Evolutionary conservation across 1,140 invertebrate species (phyloP), one percentile per base, ranked within the genome.

Genomic region (Heterodera schachtii): DNA sequence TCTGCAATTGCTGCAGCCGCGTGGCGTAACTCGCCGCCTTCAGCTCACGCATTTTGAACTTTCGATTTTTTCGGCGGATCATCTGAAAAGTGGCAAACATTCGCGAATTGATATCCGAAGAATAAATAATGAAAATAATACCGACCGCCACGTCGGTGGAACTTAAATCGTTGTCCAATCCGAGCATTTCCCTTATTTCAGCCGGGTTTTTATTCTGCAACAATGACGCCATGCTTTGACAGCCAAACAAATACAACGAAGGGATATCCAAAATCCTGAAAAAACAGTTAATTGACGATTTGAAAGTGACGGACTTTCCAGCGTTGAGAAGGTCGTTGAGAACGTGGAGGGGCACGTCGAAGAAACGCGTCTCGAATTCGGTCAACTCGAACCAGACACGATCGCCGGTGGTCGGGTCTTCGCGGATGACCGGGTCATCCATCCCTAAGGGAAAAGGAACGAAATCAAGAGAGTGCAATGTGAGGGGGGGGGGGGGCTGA

Each of bases 181-280:
- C 84, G 13, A 87, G 78, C 44, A 85, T 49, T 31, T 57, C 81
- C 13, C 84, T 85, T n/a, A 84, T 73, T 43, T 87, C 83, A 16
- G 84, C 86, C 11, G 85, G 73, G 13, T 84, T 73, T 75, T 85
- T 84, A 19, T 74, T 75, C 64, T 84, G 84, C 43, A 84, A 49
- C 43, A 82, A 47, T 13, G 47, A 57, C 57, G 84, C 84, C 43
- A 78, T 70, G 11, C 69, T 52, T 64, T 84, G 86, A 49, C 86
- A 87, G 1, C 73, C 64, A 47, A 41, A 84, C 19, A 84, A n/a
- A 73, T 87, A 84, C 21, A 84, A 71, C 19, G 84, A 87, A 21
- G 44, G 43, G 44, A 84, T 79, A 66, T 84, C 73, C 19, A 84
- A 41, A 44, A 49, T 78, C 43, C 84, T 82, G 47, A 71, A 71